These are phyloP conservation scores for Corythornis vintsioides DNA, from an alignment of 2,113 vertebrate species.

Conservation along the genomic window DNA sequence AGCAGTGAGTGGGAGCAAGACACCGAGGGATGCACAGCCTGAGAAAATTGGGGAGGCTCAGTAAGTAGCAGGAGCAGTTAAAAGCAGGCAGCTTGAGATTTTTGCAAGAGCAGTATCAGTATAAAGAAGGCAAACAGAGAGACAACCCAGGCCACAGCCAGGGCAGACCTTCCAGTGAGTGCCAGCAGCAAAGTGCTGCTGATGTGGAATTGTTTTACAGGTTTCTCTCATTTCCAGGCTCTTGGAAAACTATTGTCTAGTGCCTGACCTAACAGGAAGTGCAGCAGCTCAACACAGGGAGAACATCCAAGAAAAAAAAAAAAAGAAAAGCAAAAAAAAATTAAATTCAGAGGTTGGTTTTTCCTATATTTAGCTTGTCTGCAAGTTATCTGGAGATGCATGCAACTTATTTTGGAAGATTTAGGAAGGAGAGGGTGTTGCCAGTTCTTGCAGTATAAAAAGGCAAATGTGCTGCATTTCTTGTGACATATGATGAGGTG, in stretches of 20 bases:
- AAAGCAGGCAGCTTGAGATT: not conserved
- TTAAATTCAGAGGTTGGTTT: not conserved
- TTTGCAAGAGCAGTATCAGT: constrained; percentile 13
- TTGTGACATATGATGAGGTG: constrained; percentile 10
- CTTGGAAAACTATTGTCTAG: constrained; percentile 35
- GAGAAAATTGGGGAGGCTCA: not conserved
- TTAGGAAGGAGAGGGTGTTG: constrained; percentile 18
- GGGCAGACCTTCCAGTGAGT: not conserved
- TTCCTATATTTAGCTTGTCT: constrained; percentile 38
- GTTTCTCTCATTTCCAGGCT: constrained; percentile 38
- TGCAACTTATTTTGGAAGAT: constrained; percentile 4
- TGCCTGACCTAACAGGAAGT: constrained; percentile 1
- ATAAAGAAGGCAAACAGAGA: constrained; percentile 14
- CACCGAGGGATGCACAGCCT: not conserved
- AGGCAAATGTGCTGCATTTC: not conserved
- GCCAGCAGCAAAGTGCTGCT: constrained; percentile 1
- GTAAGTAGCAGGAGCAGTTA: constrained; percentile 18
- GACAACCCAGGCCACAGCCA: constrained; percentile 11
- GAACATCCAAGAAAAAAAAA: not conserved
- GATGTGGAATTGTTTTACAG: constrained; percentile 26
- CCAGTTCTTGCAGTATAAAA: not conserved
- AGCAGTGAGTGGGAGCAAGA: constrained; percentile 53
- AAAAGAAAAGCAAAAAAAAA: not conserved
- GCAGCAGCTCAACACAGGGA: constrained; percentile 7
- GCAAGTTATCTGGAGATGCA: not conserved